Percentiles rank a stretch among this genome's conserved stretches.
Conservation (phyloP, 2,888 invertebrate genomes). For the Gerris lacustris region DNA sequence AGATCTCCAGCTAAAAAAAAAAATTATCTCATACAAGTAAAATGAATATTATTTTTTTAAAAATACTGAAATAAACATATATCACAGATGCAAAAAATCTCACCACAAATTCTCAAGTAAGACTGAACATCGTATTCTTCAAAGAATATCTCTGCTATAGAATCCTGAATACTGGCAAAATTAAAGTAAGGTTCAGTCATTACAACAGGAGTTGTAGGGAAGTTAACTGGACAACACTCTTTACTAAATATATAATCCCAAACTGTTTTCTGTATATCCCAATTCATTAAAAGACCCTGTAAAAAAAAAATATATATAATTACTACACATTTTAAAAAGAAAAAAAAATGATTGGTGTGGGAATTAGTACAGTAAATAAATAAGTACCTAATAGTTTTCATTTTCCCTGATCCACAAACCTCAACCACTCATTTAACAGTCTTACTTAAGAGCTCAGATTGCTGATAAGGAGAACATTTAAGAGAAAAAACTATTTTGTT, state of each 20-base stretch:
- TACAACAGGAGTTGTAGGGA: conserved; percentile 65
- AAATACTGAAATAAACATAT: not conserved
- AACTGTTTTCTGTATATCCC: conserved; percentile 88
- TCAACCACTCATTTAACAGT: no score
- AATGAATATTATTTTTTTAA: conserved; percentile 2
- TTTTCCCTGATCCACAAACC: no score
- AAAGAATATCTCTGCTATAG: conserved; percentile 89
- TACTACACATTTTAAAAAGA: no score
- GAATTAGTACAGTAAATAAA: no score
- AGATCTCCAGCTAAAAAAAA: conserved; percentile 53
- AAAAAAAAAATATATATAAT: conserved; percentile 26
- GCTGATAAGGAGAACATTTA: no score
- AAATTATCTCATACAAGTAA: not conserved
- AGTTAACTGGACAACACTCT: conserved; percentile 64
- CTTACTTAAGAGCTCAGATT: no score
- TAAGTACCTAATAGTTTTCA: no score
- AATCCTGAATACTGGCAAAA: conserved; percentile 83
- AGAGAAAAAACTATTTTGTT: no score
- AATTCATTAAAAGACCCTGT: conserved; percentile 81
- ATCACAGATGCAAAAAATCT: conserved; percentile 22
- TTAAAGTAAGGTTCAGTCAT: conserved; percentile 92
- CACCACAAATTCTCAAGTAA: conserved; percentile 59
- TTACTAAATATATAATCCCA: conserved; percentile 93
- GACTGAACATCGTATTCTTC: conserved; percentile 90
- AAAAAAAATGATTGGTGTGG: no score